Evolutionary conservation across 2,797 vertebrate species (phyloP).

Genomic region (Intellagama lesueurii): DNA sequence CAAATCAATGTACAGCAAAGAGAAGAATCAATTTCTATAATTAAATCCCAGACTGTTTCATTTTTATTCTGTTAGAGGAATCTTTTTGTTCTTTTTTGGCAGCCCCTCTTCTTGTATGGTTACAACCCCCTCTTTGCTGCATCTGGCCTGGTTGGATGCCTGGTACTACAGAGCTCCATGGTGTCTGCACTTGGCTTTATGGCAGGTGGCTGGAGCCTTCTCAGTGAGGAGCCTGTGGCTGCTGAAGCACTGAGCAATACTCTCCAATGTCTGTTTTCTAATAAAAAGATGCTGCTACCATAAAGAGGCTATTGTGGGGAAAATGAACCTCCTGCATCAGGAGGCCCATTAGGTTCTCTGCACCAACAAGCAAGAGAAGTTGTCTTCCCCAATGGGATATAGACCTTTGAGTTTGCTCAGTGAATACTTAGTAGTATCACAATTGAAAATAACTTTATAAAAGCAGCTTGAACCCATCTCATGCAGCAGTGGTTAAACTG

Average conservation of each 20-base stretch:
- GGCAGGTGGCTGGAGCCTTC: constrained; percentile 8
- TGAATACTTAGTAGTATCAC: not conserved
- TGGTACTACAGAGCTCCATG: constrained; percentile 26
- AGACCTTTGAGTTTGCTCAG: not conserved
- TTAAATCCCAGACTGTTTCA: constrained; percentile 55
- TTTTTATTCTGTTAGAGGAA: constrained; percentile 27
- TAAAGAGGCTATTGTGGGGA: not conserved
- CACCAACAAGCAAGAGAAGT: not conserved
- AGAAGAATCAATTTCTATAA: constrained; percentile 71
- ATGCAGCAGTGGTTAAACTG: no score
- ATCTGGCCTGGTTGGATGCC: not conserved
- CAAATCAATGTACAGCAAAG: constrained; percentile 66
- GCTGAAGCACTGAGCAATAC: not conserved
- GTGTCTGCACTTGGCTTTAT: not conserved
- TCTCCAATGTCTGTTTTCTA: not conserved
- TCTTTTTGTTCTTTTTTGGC: not conserved
- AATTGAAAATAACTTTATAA: not conserved
- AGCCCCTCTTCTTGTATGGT: not conserved
- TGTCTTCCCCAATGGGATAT: not conserved
- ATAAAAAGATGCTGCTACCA: not conserved
- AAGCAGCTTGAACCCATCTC: not conserved
- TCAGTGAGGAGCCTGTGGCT: not conserved
- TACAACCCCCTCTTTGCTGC: not conserved
- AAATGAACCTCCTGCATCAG: not conserved
- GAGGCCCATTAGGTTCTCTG: not conserved